Evolutionary conservation across 2,888 invertebrate species (phyloP).

Genomic region (Melanostoma mellinum): DNA sequence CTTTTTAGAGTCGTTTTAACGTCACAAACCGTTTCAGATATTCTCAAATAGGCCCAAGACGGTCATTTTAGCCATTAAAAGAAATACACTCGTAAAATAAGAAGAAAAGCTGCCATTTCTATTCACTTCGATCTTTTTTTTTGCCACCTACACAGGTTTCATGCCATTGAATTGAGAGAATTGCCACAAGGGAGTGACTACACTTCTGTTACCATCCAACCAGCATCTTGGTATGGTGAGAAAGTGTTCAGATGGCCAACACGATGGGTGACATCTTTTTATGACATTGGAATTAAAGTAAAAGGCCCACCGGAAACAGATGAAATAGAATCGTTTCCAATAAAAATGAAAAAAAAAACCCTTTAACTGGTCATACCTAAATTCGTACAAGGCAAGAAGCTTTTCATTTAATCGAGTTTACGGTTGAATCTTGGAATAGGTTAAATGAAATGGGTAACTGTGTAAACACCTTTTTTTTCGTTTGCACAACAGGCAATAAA

Average conservation of each 20-base stretch:
- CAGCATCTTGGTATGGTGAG: too few relatives aligned
- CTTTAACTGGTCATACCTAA: slow-evolving; percentile 10
- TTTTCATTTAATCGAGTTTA: not conserved
- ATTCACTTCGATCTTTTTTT: slow-evolving; percentile 12
- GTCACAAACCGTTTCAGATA: not conserved
- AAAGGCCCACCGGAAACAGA: slow-evolving; percentile 26
- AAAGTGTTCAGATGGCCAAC: slow-evolving; percentile 9
- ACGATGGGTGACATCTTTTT: slow-evolving; percentile 30
- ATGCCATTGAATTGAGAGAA: not conserved
- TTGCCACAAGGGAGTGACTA: too few relatives aligned
- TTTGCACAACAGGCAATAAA: not conserved
- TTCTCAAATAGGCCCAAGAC: slow-evolving; percentile 18
- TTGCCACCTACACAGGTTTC: not conserved
- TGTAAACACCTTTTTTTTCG: not conserved
- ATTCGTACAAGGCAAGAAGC: too few relatives aligned
- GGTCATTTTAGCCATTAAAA: slow-evolving; percentile 14
- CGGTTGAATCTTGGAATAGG: not conserved
- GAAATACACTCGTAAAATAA: not conserved
- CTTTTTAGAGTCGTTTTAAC: slow-evolving; percentile 25
- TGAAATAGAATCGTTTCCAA: slow-evolving; percentile 29
- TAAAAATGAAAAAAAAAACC: slow-evolving; percentile 9
- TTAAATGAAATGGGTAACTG: slow-evolving; percentile 5
- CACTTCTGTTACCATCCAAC: too few relatives aligned
- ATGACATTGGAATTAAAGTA: slow-evolving; percentile 31
- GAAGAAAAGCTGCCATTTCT: slow-evolving; percentile 8